Evolutionary conservation across 2,888 invertebrate species (phyloP), one percentile per base, ranked within the genome.

Genomic region (Syrista parreyssii): DNA sequence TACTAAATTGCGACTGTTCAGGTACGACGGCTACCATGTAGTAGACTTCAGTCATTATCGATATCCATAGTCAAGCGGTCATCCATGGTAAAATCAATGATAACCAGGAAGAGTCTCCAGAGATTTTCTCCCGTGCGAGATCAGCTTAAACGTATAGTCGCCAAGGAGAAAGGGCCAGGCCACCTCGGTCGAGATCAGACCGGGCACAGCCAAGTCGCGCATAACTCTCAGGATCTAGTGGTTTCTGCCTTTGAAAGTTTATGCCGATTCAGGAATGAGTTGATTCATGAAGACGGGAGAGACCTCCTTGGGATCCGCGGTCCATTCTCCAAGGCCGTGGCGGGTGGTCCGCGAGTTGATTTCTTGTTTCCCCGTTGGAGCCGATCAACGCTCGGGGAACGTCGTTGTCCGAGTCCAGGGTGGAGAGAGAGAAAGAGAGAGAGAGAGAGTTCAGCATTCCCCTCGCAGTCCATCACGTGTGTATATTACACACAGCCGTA

Each of bases 211-310:
- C 40, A 40, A 40, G 40, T 40, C 40, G 15, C 40, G 40, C 86
- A 88, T 87, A 88, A 88, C 86, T 87, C 85, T 83, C 78, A 80
- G 81, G 82, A 84, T 82, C 84, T 71, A 32, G 71, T 31, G 32
- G 71, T 71, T 30, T 71, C 80, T 79, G 79, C 79, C 82, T 82
- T 82, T 88, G 88, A 89, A 89, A 86, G 88, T 89, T 90, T 90
- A 91, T 90, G 88, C 89, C 90, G 90, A 90, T 90, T 89, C 87
- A 88, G 87, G 88, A 87, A 84, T 84, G 87, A 85, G 32, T 91
- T 91, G 91, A 91, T 91, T 91, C 91, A 91, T 91, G 91, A 90
- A 91, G 91, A 91, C 88, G 89, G 88, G 88, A 87, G 86, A 88
- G 91, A 91, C 91, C 91, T 91, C 91, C 91, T 90, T 87, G 89